Evolutionary conservation across 2,113 vertebrate species (phyloP), one percentile per base, ranked within the genome.

Genomic region (Hippolais icterina): DNA sequence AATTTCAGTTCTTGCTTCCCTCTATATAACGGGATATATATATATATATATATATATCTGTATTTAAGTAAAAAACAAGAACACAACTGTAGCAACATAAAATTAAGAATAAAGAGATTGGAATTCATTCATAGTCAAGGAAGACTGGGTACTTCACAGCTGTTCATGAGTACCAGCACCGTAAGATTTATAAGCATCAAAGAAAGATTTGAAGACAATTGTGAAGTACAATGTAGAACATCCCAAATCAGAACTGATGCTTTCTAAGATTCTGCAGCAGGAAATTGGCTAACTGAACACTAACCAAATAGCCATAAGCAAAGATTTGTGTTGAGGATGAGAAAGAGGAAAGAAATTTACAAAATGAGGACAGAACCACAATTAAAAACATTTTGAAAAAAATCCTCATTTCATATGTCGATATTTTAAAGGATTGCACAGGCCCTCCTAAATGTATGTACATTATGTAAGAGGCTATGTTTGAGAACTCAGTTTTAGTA

Each of bases 11-110:
- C n/a, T 66, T 65, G 5, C 27, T 83, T 54, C 24, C 14, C 23
- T 69, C 29, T 69, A 5, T 44, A 49, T 24, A 52, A 39, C 54
- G 7, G 4, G 8, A 74, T 1, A 50, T 4, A 31, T 15, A 70
- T 5, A 49, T 0, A 47, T 8, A 39, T 5, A 22, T 1, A 31
- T 8, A 46, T 37, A 28, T 11, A 16, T 24, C 10, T 14, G 21
- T 35, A 20, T 82, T 27, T 3, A 46, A 47, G 3, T 50, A 19
- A 37, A 82, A 87, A 63, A 20, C 31, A 88, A 61, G 17, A 7
- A 42, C 25, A 83, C 4, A 35, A 21, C 37, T 33, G 16, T 50
- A 79, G 33, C 14, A 64, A 46, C 24, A 35, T 5, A 59, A 79
- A 81, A 49, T 42, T 64, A 68, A 83, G 41, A 77, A 53, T 9